Base-by-base conservation (phyloP, 2,888 invertebrate genomes). In the Pyralis farinalis region DNA sequence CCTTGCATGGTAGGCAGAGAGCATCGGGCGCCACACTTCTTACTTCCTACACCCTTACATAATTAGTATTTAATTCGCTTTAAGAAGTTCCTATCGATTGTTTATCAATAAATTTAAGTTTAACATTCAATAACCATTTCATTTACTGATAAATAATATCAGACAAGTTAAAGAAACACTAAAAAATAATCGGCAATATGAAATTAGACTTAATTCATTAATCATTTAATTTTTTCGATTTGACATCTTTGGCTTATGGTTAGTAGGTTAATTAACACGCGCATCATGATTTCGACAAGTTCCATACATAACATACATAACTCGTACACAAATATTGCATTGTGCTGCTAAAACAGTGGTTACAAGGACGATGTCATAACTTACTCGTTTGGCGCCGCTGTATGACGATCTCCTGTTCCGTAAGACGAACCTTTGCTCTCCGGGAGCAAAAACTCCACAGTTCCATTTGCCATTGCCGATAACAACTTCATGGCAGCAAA, bases 341-440 rank as follows among this genome's bases (percentile, higher is more conserved):
- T 42, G 44, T 33, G 35, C 35, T 37, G 40, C 34, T 44, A 31
- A 49, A 55, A 43, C 25, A 40, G 43, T 34, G 42, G 37, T 27
- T 32, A 32, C 34, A 42, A 43, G 37, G 38, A 33, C 34, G 11
- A 20, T 12, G 21, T 22, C 37, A 33, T 12, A 67, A 85, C 87
- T 88, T 66, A 87, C 87, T 85, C 87, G 51, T 87, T 88, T 32
- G 87, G 87, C 25, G 87, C 86, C 34, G 87, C 84, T 1, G 87
- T 84, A 48, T 81, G 74, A 68, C 87, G 73, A 53, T 87, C 87
- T 27, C 86, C 87, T 65, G 79, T 81, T 37, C 85, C 85, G 50
- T 84, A 87, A 1, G 81, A 73, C n/a, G 81, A 73, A 9, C 80
- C 79, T 47, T 75, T 80, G n/a, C 51, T 55, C 30, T 58, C 49